These are phyloP conservation scores for Lordiphosa andalusiaca DNA, from an alignment of 2,888 invertebrate species.

Conservation along the genomic window DNA sequence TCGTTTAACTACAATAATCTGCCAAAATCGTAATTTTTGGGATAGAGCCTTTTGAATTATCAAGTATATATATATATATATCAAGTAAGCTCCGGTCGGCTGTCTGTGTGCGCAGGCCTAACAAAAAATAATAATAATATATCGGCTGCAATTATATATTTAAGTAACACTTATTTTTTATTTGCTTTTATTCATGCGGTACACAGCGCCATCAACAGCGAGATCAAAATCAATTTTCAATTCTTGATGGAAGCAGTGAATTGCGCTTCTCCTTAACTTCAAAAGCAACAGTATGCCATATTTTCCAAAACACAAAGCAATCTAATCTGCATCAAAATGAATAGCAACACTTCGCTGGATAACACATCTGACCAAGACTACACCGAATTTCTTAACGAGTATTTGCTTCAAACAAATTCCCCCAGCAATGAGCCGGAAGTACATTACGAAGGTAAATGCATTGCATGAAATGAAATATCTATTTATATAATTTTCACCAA, in stretches of 20 bases:
- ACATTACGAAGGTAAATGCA: conserved; percentile 76
- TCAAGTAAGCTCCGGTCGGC: too few species aligned
- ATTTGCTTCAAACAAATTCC: conserved; percentile 76
- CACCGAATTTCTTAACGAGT: conserved; percentile 79
- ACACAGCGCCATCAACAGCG: background rate
- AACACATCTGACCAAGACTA: conserved; percentile 79
- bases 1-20: too few species aligned
- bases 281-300: conserved; percentile 56
- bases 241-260: conserved; percentile 1
- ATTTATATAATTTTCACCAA: background rate
- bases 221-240: background rate
- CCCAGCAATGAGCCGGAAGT: conserved; percentile 76
- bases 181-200: background rate
- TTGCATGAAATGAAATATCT: background rate
- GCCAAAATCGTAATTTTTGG: too few species aligned
- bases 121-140: too few species aligned
- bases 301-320: conserved; percentile 42
- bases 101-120: too few species aligned
- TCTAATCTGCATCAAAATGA: conserved; percentile 62
- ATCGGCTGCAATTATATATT: too few species aligned
- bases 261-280: conserved; percentile 22
- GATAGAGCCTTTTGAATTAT: too few species aligned
- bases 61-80: too few species aligned
- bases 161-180: background rate
- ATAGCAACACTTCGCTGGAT: conserved; percentile 74